These are phyloP conservation scores for Helicoverpa assulta DNA, from an alignment of 2,888 invertebrate species.

Conservation along the genomic window DNA sequence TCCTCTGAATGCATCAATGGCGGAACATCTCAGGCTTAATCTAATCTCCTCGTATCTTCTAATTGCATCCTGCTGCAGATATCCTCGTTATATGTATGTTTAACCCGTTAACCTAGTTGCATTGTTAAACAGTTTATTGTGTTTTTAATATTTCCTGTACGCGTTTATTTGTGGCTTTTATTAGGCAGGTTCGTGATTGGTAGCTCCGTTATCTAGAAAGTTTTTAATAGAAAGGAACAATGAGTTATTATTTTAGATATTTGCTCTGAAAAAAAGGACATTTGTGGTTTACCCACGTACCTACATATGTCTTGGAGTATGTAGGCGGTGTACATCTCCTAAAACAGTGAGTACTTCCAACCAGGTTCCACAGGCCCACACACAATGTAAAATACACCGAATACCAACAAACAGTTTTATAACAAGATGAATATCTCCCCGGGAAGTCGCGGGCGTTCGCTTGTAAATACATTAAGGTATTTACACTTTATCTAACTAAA, in stretches of 20 bases:
- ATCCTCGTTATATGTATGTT: slow-evolving; percentile 48
- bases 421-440: slow-evolving; percentile 46
- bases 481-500: slow-evolving; percentile 66
- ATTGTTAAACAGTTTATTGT: slow-evolving; percentile 38
- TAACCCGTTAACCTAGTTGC: slow-evolving; percentile 44
- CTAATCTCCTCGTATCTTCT: slow-evolving; percentile 56
- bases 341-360: neutral
- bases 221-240: neutral
- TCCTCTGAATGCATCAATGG: slow-evolving; percentile 39
- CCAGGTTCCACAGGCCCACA: neutral
- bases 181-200: slow-evolving; percentile 6
- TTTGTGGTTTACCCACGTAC: neutral
- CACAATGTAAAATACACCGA: slow-evolving; percentile 21
- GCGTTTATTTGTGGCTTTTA: slow-evolving; percentile 10
- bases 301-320: neutral
- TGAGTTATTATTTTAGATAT: neutral
- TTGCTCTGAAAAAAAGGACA: neutral
- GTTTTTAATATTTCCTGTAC: slow-evolving; percentile 36
- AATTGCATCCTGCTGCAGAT: slow-evolving; percentile 56
- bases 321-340: neutral
- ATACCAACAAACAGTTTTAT: slow-evolving; percentile 34
- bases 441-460: slow-evolving; percentile 36
- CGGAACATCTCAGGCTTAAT: slow-evolving; percentile 50
- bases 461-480: slow-evolving; percentile 57
- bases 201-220: neutral